These are phyloP conservation scores for Chrysina gloriosa DNA, from an alignment of 2,888 invertebrate species.

Conservation along the genomic window DNA sequence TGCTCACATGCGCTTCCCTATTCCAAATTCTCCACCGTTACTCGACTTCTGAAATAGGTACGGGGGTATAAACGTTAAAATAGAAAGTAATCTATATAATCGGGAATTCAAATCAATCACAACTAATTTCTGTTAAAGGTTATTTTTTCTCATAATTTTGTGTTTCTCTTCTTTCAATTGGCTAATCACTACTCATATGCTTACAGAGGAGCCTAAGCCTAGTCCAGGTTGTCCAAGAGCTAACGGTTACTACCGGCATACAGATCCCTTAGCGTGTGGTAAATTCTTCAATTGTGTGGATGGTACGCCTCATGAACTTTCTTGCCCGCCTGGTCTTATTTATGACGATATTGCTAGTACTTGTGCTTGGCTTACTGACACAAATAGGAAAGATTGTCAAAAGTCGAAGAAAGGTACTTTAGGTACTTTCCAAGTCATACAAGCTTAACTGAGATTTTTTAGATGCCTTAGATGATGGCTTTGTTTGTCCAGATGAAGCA, in stretches of 20 bases:
- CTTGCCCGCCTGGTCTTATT: constrained; percentile 80
- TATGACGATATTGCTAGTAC: constrained; percentile 80
- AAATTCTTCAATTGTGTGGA: constrained; percentile 85
- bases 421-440: no score
- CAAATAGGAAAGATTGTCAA: constrained; percentile 68
- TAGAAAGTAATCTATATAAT: no score
- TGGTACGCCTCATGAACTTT: constrained; percentile 74
- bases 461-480: constrained; percentile 81
- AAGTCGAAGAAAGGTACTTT: constrained; percentile 67
- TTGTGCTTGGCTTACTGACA: constrained; percentile 80
- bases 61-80: no score
- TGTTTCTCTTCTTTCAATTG: no score
- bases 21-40: no score
- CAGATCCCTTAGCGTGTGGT: constrained; percentile 79
- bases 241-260: constrained; percentile 82
- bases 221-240: constrained; percentile 80
- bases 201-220: constrained; percentile 78
- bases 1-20: no score
- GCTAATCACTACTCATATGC: background rate
- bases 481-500: constrained; percentile 79
- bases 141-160: no score
- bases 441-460: no score
- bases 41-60: no score
- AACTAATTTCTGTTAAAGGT: background rate
- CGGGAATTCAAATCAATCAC: no score